Base-by-base conservation (phyloP, 2,888 invertebrate genomes). In the Cyrtodaria siliqua region DNA sequence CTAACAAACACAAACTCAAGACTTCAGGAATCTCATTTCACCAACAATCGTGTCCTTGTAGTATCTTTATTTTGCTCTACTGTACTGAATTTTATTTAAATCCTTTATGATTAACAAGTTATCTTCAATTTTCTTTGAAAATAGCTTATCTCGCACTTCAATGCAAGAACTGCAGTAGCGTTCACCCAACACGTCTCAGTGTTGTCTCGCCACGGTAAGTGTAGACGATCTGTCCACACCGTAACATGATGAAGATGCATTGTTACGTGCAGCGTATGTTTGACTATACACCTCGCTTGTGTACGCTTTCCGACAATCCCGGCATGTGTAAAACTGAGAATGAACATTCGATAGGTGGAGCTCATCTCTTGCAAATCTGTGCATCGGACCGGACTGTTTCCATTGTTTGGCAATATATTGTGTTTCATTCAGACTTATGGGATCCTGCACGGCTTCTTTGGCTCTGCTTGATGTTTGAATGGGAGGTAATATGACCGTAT, bases 101-200 rank as follows among this genome's bases (percentile, higher is more conserved):
- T 71, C 70, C 27, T 60, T 55, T 24, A 49, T 69, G 29, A 59
- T 55, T 0, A 61, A 26, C 3, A 78, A 55, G 44, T 56, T 61
- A 24, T 69, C 61, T 29, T 75, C 79, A 26, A 79, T 68, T 20
- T 64, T 49, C 16, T 59, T 53, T 1, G 79, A 79, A 3, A 79
- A 75, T 16, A 29, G 55, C 29, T 64, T 79, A 52, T 71, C 64
- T 33, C 75, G 60, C 20, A 38, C 42, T 42, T 79, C 79, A 20
- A 75, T 72, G 38, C 79, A 79, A 9, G 68, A 47, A 27, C 60
- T 69, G 29, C 75, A 80, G 29, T 80, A 80, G n/a, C 72, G 26
- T 50, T 80, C 79, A 1, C 79, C 75, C 0, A 80, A 40, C 0
- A 80, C 79, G 24, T 80, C 79, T 50, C 79, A 72, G 18, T 75